Conservation (phyloP, 2,797 vertebrate species). For the Australoheros facetus region DNA sequence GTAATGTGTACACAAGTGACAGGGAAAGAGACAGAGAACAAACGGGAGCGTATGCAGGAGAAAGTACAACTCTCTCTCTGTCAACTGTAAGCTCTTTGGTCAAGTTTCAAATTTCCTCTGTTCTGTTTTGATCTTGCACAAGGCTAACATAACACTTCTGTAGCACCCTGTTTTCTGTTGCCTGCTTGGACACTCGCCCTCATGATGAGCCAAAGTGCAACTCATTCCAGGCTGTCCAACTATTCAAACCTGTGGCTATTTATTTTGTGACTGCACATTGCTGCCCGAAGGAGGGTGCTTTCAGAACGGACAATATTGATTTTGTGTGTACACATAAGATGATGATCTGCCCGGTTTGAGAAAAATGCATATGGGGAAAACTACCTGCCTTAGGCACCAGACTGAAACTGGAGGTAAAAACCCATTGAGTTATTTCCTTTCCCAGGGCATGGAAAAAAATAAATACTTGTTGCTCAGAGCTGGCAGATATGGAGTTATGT, state of each 20-base stretch:
- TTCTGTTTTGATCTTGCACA: slow-evolving; percentile 9
- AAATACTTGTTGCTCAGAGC: slow-evolving; percentile 5
- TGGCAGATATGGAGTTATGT: background rate
- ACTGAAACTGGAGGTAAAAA: background rate
- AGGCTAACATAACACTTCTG: slow-evolving; percentile 1
- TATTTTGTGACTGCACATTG: slow-evolving; percentile 1
- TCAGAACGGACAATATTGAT: slow-evolving; percentile 18
- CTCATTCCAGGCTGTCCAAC: background rate
- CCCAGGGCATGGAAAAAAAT: background rate
- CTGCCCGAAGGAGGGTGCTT: background rate
- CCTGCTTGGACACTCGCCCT: background rate
- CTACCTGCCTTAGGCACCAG: background rate
- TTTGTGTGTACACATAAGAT: background rate
- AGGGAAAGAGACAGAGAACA: background rate
- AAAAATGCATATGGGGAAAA: background rate
- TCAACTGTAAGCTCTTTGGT: background rate
- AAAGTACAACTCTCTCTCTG: background rate
- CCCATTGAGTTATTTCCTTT: background rate
- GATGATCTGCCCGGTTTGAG: background rate
- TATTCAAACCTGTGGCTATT: background rate
- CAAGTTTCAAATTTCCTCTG: background rate
- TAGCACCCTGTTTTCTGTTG: background rate
- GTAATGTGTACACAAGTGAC: background rate
- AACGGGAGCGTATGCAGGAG: background rate
- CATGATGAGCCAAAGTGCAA: background rate